Percentiles rank a stretch among this genome's conserved stretches.
phyloP scores from a whole-genome alignment of 1,140 invertebrate genomes.

The Episyrphus balteatus region DNA sequence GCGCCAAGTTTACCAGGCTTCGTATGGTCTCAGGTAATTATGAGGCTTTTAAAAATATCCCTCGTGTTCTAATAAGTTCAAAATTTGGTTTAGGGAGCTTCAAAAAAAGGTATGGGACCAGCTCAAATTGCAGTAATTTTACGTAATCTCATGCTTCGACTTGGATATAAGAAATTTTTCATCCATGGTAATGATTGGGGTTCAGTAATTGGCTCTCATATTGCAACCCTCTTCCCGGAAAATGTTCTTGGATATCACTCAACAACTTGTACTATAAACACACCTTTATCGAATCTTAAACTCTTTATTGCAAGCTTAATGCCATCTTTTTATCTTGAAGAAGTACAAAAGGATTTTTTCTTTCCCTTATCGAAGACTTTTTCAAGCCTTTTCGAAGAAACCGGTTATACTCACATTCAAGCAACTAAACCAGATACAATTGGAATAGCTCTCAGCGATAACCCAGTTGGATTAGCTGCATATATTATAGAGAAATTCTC shows the following conservation, averaged over 20 bases:
- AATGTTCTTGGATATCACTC: conserved; percentile 49
- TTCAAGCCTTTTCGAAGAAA: conserved; percentile 48
- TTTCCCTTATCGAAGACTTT: conserved; percentile 50
- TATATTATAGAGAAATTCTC: conserved; percentile 83
- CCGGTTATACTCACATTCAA: conserved; percentile 75
- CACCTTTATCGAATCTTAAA: conserved; percentile 16
- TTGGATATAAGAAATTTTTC: conserved; percentile 68
- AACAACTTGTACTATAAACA: conserved; percentile 46
- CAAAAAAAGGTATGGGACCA: conserved; percentile 48
- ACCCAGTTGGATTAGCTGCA: conserved; percentile 63
- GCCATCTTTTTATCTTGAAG: conserved; percentile 47
- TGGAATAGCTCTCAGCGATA: conserved; percentile 49
- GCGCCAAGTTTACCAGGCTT: conserved; percentile 74
- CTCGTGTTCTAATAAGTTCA: background rate
- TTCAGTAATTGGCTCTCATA: conserved; percentile 42
- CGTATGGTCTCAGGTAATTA: conserved; percentile 47
- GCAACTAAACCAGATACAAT: conserved; percentile 85
- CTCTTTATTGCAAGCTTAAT: conserved; percentile 38
- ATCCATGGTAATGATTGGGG: conserved; percentile 80
- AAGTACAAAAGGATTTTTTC: conserved; percentile 44
- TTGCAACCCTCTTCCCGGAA: conserved; percentile 62
- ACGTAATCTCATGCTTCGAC: conserved; percentile 68
- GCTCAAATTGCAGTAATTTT: conserved; percentile 60
- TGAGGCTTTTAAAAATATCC: background rate
- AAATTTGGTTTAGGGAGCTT: conserved; percentile 35